Evolutionary conservation across 2,888 invertebrate species (phyloP), one percentile per base, ranked within the genome.

Genomic region (Morpho helenor): DNA sequence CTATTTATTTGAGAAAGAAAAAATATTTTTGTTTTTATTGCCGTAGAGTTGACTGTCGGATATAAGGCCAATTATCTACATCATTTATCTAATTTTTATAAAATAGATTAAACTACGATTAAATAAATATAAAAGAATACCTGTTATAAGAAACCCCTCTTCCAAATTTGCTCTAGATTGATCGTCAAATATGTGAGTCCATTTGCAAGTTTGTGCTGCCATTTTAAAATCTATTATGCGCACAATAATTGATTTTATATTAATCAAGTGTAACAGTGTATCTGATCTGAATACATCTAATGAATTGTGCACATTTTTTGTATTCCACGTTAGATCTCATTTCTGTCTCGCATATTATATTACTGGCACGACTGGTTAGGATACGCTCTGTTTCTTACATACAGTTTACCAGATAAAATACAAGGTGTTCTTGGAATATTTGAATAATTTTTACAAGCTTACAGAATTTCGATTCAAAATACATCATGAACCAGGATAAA

Each of bases 341-440:
- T 63, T 61, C 66, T 58, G 48, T 74, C 73, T 80, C 78, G 68
- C 57, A 67, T 79, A 76, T 67, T 76, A 66, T 59, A 59, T 57
- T 56, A 54, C 62, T 62, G 49, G 63, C 59, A 55, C 59, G 62
- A 73, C 82, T 66, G 67, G 80, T 77, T 76, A 56, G 31, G 73
- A 72, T 66, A 74, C 70, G 82, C 79, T 79, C 82, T 78, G 76
- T 64, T 77, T 72, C 69, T 56, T 65, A 55, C 60, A 69, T 62
- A 58, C 65, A 67, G 68, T 68, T 69, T 66, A 65, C 55, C 57
- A 59, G 49, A 56, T 63, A 55, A n/a, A 57, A 59, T 61, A 66
- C 59, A 52, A 64, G 60, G 59, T 59, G 53, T 44, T 53, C 50
- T 62, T 63, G 53, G 48, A 60, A 64, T 60, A 65, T 60, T 46